Conservation (phyloP, 2,797 vertebrate genomes). For the Smutsia gigantea region DNA sequence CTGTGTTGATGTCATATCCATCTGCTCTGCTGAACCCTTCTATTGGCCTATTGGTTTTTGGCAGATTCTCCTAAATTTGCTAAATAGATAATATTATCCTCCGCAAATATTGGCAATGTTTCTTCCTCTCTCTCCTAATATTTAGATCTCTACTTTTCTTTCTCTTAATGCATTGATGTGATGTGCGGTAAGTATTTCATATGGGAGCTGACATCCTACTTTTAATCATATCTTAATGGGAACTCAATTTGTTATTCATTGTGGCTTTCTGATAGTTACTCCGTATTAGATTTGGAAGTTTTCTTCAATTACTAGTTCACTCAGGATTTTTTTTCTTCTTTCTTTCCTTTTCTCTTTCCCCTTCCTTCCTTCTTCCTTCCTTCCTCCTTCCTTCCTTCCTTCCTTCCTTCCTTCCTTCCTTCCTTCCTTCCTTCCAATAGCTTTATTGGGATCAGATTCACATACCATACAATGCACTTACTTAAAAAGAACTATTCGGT, state of each 20-base stretch:
- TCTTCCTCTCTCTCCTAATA: not conserved
- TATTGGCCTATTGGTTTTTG: not conserved
- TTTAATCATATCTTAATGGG: not conserved
- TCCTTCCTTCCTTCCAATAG: not conserved
- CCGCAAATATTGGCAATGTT: not conserved
- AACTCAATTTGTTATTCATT: not conserved
- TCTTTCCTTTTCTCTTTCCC: not conserved
- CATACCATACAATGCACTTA: not conserved
- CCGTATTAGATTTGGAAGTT: not conserved
- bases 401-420: not conserved
- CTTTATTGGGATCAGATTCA: not conserved
- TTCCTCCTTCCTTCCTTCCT: no score
- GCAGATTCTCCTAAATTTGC: not conserved
- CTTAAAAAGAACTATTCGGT: not conserved
- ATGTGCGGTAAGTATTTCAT: no score
- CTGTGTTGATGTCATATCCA: not conserved
- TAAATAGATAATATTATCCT: not conserved
- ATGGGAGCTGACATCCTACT: not conserved
- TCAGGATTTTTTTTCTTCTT: not conserved
- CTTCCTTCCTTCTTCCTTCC: no score
- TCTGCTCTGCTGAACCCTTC: not conserved
- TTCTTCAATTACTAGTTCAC: not conserved
- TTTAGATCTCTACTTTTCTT: not conserved
- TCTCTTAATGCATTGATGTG: not conserved
- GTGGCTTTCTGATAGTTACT: not conserved